A percentile compares a stretch with the other conserved stretches of the same genome.
phyloP scores from a whole-genome alignment of 2,113 vertebrate genomes.

The Oriolus oriolus region DNA sequence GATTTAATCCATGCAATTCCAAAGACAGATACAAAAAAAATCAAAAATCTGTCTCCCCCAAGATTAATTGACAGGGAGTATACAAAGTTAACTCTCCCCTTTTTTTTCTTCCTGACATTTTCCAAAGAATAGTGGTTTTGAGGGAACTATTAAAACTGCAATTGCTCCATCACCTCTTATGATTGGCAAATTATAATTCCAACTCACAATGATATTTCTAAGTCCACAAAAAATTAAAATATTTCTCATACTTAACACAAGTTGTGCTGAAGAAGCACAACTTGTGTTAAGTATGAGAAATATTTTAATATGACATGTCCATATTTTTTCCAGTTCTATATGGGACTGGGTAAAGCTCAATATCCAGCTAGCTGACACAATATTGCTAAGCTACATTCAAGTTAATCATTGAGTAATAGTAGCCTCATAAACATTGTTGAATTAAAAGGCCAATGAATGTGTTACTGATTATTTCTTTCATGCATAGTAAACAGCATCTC shows the following conservation, averaged over 20 bases:
- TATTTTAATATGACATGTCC: no score
- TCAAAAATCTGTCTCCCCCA: background rate
- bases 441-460: background rate
- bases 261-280: background rate
- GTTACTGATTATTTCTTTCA: background rate
- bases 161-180: background rate
- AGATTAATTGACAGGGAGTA: background rate
- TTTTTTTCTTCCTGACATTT: background rate
- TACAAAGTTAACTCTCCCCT: background rate
- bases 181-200: background rate
- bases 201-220: background rate
- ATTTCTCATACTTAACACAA: background rate
- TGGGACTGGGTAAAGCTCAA: background rate
- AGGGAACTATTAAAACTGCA: background rate
- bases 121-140: background rate
- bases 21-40: background rate
- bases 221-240: background rate
- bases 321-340: background rate
- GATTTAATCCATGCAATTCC: background rate
- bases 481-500: background rate
- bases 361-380: background rate
- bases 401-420: background rate
- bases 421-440: background rate
- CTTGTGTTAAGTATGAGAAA: no score
- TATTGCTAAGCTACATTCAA: background rate